Evolutionary conservation across 35 echinoderm and acorn worm genomes (phyloP).

Genomic region (Lytechinus pictus): DNA sequence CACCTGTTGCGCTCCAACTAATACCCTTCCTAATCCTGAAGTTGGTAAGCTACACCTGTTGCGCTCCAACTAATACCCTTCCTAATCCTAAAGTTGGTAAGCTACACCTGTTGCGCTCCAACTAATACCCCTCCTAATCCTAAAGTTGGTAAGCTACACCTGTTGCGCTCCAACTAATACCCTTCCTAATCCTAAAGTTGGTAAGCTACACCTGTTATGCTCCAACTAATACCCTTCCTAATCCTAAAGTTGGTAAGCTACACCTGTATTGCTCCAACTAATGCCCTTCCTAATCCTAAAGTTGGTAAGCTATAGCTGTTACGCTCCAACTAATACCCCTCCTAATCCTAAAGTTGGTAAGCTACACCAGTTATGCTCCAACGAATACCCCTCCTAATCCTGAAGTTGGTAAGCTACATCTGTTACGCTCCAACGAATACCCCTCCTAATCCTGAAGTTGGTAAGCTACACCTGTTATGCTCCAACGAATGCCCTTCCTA

Average conservation of each 20-base stretch:
- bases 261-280: too few species aligned
- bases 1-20: neutral
- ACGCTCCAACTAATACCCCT: too few species aligned
- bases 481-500: too few species aligned
- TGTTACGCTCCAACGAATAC: too few species aligned
- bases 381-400: too few species aligned
- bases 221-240: neutral
- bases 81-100: constrained; percentile 84
- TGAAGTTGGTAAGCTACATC: too few species aligned
- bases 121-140: constrained; percentile 51
- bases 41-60: constrained; percentile 59
- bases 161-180: too few species aligned
- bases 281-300: constrained; percentile 87
- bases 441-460: too few species aligned
- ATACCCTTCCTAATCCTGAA: constrained; percentile 74
- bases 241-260: constrained; percentile 81
- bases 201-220: constrained; percentile 40
- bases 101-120: neutral
- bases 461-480: too few species aligned
- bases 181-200: constrained; percentile 78
- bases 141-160: constrained; percentile 71
- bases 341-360: too few species aligned
- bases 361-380: too few species aligned
- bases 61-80: neutral
- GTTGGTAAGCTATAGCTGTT: constrained; percentile 52